Conservation (phyloP, 2,113 vertebrate species). For the Rhizomys pruinosus region DNA sequence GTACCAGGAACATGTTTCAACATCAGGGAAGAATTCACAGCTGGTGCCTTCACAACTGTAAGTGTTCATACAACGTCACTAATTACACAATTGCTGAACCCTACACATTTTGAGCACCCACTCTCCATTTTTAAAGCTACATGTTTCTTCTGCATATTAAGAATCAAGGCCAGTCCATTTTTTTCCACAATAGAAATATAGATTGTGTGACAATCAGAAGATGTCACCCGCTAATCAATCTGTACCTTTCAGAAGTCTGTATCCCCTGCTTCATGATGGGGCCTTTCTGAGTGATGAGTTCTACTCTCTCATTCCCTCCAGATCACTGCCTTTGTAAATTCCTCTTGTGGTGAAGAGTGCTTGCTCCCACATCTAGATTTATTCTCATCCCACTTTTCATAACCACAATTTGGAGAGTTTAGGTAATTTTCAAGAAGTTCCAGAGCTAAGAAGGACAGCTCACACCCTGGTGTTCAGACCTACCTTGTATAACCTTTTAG, state of each 20-base stretch:
- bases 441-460: neutral
- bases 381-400: neutral
- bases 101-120: neutral
- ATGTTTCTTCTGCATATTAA: neutral
- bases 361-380: accelerated
- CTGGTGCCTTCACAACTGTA: neutral
- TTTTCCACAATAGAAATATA: neutral
- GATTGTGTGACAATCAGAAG: neutral
- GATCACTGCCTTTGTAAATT: neutral
- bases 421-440: neutral
- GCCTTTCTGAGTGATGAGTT: neutral
- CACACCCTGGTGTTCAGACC: neutral
- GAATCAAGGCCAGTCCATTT: neutral
- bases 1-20: neutral
- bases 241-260: neutral
- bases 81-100: neutral
- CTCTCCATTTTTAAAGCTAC: neutral
- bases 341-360: neutral
- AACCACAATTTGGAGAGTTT: neutral
- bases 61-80: neutral
- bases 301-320: neutral
- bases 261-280: neutral
- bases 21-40: constrained; percentile 1
- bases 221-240: neutral
- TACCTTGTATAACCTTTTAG: neutral